Base-by-base conservation (phyloP, 2,888 invertebrate species). In the Caenorhabditis panamensis region DNA sequence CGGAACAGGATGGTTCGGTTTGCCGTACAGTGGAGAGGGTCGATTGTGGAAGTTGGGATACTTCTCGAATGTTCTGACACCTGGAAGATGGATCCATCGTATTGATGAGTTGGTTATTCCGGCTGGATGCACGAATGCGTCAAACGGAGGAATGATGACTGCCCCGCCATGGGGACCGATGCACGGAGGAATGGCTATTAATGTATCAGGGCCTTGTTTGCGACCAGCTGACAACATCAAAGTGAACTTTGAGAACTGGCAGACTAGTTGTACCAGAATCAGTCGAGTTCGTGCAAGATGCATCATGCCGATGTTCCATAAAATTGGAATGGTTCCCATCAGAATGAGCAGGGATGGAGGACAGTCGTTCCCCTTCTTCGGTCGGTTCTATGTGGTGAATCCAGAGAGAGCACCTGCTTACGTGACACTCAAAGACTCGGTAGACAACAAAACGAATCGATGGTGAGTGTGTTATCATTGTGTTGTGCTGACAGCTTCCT, bases 141-240 rank as follows among this genome's bases (percentile, higher is more conserved):
- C 85, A 22, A 86, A 88, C 49, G 89, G 86, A 18, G 79, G 67
- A 64, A 82, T 90, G 86, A 67, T 86, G 51, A 88, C 88, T 89
- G 96, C 96, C 0, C 97, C 97, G 0, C 96, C 96, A 91, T 96
- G 95, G 90, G 97, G 96, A 4, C 96, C 96, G 91, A 97, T 98
- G 97, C 93, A 97, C 84, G 98, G 98, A 2, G 98, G 98, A 1
- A 95, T 96, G 0, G 94, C 97, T 67, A 95, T 98, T 47, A 97
- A 97, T 91, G 95, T 98, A 76, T 96, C 97, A 0, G 98, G 97
- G 0, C 96, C 97, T 1, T 98, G 98, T 91, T 95, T 97, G 91
- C 93, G 94, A 84, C 93, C 93, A 0, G 93, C 93, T 1, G 94
- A 95, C 87, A 94, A 94, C 84, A 94, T 97, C 59, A 94, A 89